Conservation (phyloP, 92 coral and sea anemone genomes). For the Actinostola sp. region DNA sequence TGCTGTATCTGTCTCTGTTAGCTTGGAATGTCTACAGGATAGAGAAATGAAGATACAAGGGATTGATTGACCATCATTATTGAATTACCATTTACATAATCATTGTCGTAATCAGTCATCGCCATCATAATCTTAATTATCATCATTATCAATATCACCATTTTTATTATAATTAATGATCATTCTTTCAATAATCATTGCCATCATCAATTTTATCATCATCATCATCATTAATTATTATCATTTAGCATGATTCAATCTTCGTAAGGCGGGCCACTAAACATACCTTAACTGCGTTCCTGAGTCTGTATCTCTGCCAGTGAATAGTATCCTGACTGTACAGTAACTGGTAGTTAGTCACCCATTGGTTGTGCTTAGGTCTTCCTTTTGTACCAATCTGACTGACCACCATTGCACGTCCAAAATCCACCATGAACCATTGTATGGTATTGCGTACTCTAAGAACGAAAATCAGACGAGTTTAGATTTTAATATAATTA, state of each 20-base stretch:
- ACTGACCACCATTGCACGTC: conserved; percentile 56
- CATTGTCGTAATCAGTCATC: neutral
- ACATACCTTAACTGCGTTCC: conserved; percentile 66
- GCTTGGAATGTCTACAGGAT: conserved; percentile 67
- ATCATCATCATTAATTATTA: neutral
- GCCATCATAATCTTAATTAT: neutral
- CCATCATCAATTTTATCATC: neutral
- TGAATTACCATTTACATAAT: neutral
- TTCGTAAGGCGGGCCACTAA: neutral
- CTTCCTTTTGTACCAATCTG: conserved; percentile 81
- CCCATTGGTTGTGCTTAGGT: conserved; percentile 72
- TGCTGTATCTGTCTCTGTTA: conserved; percentile 72
- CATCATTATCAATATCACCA: neutral
- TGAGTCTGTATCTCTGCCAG: conserved; percentile 72
- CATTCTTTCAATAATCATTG: neutral
- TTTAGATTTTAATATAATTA: neutral
- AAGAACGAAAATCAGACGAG: neutral
- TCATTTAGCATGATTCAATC: neutral
- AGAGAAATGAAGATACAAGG: neutral
- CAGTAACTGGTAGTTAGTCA: conserved; percentile 47
- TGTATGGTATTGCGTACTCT: conserved; percentile 68
- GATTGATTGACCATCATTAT: neutral
- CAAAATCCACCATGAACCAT: conserved; percentile 81
- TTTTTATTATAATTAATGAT: neutral
- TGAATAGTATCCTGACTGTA: conserved; percentile 77